Conservation (phyloP, 2,797 vertebrate species). For the Clangula hyemalis region DNA sequence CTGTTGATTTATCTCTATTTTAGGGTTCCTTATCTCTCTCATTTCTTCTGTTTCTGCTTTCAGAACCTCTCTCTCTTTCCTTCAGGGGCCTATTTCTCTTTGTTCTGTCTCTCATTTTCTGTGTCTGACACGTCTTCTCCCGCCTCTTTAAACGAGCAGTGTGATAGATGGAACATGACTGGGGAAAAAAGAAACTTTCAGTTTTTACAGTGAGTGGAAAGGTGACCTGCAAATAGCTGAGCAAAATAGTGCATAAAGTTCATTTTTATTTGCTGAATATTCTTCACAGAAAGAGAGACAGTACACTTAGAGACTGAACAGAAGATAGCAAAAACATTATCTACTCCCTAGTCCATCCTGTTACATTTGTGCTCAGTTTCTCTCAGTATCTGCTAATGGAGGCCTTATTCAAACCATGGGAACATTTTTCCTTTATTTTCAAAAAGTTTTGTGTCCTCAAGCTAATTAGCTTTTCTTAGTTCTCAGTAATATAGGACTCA, state of each 20-base stretch:
- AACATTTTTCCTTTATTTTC: not conserved
- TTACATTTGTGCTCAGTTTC: not conserved
- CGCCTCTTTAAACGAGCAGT: not conserved
- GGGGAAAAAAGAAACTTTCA: slow-evolving; percentile 24
- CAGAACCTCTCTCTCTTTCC: slow-evolving; percentile 29
- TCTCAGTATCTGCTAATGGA: not conserved
- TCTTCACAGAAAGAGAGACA: not conserved
- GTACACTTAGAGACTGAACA: not conserved
- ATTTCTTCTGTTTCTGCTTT: slow-evolving; percentile 48
- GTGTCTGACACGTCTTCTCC: slow-evolving; percentile 28
- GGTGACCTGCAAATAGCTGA: slow-evolving; percentile 61
- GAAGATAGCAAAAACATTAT: not conserved
- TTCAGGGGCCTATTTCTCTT: slow-evolving; percentile 64
- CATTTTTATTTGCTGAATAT: slow-evolving; percentile 15
- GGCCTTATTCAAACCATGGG: rapidly evolving
- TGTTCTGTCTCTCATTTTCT: slow-evolving; percentile 63
- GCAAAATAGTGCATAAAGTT: slow-evolving; percentile 8
- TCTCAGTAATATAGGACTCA: not conserved
- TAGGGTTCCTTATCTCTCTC: slow-evolving; percentile 33
- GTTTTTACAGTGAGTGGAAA: slow-evolving; percentile 27
- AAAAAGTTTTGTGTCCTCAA: not conserved
- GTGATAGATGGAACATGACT: slow-evolving; percentile 61
- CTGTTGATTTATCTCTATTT: slow-evolving; percentile 56
- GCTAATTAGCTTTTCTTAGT: not conserved
- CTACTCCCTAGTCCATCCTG: not conserved